Conservation (phyloP, 2,113 vertebrate species). For the Leptobrachium leishanense region DNA sequence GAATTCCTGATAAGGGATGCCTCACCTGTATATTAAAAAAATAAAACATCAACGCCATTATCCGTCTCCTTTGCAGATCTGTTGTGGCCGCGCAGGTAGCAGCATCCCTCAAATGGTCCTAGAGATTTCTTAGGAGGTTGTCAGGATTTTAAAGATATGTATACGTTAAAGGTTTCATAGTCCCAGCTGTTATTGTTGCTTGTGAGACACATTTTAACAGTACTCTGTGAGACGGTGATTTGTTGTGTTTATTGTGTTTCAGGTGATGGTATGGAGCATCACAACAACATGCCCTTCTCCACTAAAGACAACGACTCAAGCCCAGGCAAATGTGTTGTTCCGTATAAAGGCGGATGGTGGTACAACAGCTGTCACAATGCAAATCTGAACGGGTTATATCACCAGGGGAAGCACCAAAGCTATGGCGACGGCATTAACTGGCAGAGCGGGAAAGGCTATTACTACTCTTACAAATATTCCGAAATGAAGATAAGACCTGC, state of each 20-base stretch:
- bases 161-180: too few relatives aligned
- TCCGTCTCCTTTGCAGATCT: too few relatives aligned
- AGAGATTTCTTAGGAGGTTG: too few relatives aligned
- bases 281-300: conserved; percentile 10
- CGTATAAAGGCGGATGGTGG: conserved; percentile 8
- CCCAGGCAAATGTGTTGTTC: background rate
- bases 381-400: conserved; percentile 8
- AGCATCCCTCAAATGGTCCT: too few relatives aligned
- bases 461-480: conserved; percentile 12
- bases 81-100: too few relatives aligned
- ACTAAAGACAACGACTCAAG: conserved; percentile 28
- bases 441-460: background rate
- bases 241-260: background rate
- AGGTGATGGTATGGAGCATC: conserved; percentile 23
- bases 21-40: too few relatives aligned
- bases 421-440: background rate
- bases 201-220: too few relatives aligned
- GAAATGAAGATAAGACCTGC: conserved; percentile 17
- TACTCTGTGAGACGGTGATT: too few relatives aligned
- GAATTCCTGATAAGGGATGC: too few relatives aligned
- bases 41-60: too few relatives aligned
- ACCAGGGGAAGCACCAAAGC: background rate
- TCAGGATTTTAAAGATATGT: too few relatives aligned
- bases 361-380: background rate
- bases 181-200: too few relatives aligned